Conservation (phyloP, 1,140 invertebrate species). For the Drosophila sproati region DNA sequence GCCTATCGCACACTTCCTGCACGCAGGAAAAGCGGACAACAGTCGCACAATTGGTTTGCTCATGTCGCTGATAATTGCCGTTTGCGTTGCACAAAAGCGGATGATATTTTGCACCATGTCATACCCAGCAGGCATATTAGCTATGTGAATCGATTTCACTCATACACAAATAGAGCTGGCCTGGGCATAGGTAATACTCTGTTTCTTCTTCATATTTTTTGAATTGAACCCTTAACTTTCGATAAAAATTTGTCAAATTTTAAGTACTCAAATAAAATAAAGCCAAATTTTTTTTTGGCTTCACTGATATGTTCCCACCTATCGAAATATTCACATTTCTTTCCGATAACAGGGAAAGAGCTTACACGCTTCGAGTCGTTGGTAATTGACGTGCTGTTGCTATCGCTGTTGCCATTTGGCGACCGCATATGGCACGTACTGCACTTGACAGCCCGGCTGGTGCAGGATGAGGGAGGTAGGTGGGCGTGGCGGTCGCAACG, state of each 20-base stretch:
- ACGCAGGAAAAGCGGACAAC: conserved; percentile 31
- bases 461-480: conserved; percentile 9
- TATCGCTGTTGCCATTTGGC: conserved; percentile 55
- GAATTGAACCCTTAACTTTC: too few species aligned
- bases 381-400: not conserved
- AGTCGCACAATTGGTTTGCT: conserved; percentile 74
- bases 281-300: too few species aligned
- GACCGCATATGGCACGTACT: conserved; percentile 70
- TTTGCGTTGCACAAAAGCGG: conserved; percentile 68
- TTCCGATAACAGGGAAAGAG: not conserved
- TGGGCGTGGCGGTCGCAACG: conserved; percentile 53
- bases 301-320: not conserved
- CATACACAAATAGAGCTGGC: not conserved
- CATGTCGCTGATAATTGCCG: conserved; percentile 79
- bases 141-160: not conserved
- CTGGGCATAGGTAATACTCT: too few species aligned
- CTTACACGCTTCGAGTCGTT: not conserved
- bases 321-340: not conserved
- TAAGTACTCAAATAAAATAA: too few species aligned
- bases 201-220: too few species aligned
- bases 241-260: too few species aligned
- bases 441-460: conserved; percentile 66
- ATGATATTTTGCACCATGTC: conserved; percentile 33
- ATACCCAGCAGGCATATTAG: not conserved
- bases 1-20: conserved; percentile 53